Evolutionary conservation across 2,113 vertebrate genomes (phyloP).

Genomic region (Spilogale gracilis): DNA sequence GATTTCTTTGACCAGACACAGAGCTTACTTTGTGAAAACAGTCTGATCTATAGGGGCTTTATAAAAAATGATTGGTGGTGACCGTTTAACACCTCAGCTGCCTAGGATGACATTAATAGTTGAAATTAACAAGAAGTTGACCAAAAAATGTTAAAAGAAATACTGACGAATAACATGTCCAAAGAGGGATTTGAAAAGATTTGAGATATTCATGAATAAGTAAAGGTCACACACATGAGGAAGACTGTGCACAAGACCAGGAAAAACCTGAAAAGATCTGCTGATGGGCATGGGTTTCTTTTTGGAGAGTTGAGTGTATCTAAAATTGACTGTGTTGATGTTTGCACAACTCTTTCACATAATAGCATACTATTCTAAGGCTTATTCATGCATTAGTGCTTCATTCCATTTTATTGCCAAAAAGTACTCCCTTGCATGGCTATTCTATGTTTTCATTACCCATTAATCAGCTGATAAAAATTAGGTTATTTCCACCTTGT

Average conservation of each 20-base stretch:
- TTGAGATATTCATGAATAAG: background rate
- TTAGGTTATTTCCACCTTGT: background rate
- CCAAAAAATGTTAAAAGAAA: background rate
- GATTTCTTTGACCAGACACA: background rate
- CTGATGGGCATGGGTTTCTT: background rate
- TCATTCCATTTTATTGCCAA: background rate
- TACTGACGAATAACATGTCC: background rate
- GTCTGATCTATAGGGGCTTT: background rate
- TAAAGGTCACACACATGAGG: background rate
- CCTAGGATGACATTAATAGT: background rate
- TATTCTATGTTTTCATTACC: background rate
- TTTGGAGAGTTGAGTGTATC: background rate
- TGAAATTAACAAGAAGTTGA: background rate
- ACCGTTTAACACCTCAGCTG: background rate
- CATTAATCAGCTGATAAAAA: background rate
- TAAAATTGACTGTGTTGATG: conserved; percentile 5
- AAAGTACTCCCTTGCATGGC: background rate
- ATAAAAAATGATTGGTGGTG: background rate
- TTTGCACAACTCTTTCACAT: background rate
- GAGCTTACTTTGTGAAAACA: background rate
- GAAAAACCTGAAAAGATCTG: background rate
- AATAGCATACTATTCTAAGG: background rate
- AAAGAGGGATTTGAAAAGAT: background rate
- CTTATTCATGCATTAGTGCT: background rate
- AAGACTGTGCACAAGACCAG: background rate